A percentile compares a stretch with the other conserved stretches of the same genome.
Conservation (phyloP, 2,797 vertebrate species). For the Sebastes steindachneri region DNA sequence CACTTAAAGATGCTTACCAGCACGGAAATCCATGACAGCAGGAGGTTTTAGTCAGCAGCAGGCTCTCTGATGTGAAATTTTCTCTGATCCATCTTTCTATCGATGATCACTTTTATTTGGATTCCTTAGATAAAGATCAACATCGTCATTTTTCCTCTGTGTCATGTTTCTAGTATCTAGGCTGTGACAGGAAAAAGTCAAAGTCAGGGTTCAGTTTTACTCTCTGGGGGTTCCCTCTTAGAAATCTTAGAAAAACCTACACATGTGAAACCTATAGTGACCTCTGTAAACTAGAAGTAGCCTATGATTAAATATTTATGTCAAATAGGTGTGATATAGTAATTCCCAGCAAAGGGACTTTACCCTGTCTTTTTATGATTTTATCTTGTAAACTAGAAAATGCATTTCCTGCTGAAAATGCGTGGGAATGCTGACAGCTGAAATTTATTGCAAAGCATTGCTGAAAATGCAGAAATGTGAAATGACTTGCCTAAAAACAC, state of each 20-base stretch:
- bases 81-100: conserved; percentile 20
- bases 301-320: background rate
- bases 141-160: background rate
- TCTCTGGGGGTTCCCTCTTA: conserved; percentile 3
- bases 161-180: background rate
- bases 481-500: too few species aligned
- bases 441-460: too few species aligned
- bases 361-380: too few species aligned
- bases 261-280: background rate
- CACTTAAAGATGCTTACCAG: conserved; percentile 34
- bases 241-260: background rate
- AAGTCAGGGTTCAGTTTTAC: background rate
- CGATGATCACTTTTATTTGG: conserved; percentile 46
- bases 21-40: conserved; percentile 31
- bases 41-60: background rate
- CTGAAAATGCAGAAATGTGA: too few species aligned
- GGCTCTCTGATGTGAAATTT: background rate
- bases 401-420: too few species aligned
- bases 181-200: background rate
- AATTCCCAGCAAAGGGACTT: background rate
- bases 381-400: too few species aligned
- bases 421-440: too few species aligned
- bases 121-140: conserved; percentile 53
- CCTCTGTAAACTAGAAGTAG: too few species aligned
- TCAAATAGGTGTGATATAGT: background rate